phyloP scores from a whole-genome alignment of 1,140 invertebrate species.

The Drosophila sp. region DNA sequence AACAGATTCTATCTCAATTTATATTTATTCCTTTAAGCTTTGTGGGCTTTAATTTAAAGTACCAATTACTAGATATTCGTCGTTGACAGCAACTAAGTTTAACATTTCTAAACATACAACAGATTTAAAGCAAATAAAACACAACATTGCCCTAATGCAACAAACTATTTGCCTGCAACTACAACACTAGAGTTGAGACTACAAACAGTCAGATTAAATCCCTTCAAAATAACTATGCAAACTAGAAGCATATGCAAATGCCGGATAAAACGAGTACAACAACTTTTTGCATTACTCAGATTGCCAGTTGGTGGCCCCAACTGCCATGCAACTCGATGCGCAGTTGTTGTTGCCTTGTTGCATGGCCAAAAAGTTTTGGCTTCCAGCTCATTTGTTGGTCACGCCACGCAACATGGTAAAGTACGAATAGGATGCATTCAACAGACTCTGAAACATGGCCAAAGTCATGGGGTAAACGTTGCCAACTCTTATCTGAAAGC shows the following conservation, averaged over 20 bases:
- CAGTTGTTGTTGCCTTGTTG: too few species aligned
- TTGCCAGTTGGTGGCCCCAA: conserved; percentile 39
- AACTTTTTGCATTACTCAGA: conserved; percentile 80
- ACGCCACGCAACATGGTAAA: conserved; percentile 80
- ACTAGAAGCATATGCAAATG: conserved; percentile 73
- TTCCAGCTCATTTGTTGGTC: conserved; percentile 76
- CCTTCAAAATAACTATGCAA: conserved; percentile 71
- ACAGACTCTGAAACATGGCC: conserved; percentile 80
- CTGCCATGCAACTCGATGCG: background rate
- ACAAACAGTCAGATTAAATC: conserved; percentile 73
- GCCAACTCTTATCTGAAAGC: conserved; percentile 74
- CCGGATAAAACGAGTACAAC: conserved; percentile 52
- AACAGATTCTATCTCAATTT: background rate
- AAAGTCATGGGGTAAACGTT: conserved; percentile 84
- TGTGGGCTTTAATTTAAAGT: background rate
- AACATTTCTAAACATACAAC: conserved; percentile 28
- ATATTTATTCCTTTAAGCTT: background rate
- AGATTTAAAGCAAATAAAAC: conserved; percentile 40
- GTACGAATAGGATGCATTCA: conserved; percentile 82
- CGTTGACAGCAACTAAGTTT: conserved; percentile 5
- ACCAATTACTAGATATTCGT: conserved; percentile 1
- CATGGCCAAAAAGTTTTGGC: conserved; percentile 56
- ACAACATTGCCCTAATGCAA: background rate
- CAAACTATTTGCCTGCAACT: conserved; percentile 41
- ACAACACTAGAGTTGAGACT: conserved; percentile 35